Evolutionary conservation across 2,888 invertebrate species (phyloP).

Genomic region (Quadroppia sp.): DNA sequence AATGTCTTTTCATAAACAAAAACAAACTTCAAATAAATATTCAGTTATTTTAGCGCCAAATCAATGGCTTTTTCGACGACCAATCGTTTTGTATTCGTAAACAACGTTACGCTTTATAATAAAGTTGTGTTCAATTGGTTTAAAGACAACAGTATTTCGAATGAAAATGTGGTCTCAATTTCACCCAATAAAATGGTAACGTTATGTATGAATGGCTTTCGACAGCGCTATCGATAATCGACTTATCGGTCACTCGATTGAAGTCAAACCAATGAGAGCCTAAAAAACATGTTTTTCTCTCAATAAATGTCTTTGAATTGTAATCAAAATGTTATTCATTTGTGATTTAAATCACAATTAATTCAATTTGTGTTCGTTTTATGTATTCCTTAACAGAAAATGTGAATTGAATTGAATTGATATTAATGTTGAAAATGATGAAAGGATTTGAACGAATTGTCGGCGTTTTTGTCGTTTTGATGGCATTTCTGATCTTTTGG

Average conservation of each 20-base stretch:
- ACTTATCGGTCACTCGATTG: not conserved
- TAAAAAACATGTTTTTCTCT: constrained; percentile 6
- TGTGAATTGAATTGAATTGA: too few species aligned
- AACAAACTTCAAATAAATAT: too few species aligned
- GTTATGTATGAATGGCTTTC: too few species aligned
- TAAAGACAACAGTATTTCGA: too few species aligned
- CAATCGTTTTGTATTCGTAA: not conserved
- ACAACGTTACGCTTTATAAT: not conserved
- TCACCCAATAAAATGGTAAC: too few species aligned
- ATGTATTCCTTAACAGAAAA: too few species aligned
- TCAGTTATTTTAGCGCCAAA: constrained; percentile 17
- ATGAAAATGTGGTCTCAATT: too few species aligned
- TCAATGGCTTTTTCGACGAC: not conserved
- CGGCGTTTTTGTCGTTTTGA: constrained; percentile 7
- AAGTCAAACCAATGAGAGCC: not conserved
- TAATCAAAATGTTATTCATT: not conserved
- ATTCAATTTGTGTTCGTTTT: not conserved
- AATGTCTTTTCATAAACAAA: too few species aligned
- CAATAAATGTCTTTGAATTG: not conserved
- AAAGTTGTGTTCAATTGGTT: not conserved
- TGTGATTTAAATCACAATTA: not conserved
- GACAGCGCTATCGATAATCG: not conserved
- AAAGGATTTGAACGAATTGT: not conserved
- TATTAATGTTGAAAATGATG: not conserved
- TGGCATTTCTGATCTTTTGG: constrained; percentile 12